Conservation (phyloP, 2,888 invertebrate genomes). For the Acanthosepion pharaonis region DNA sequence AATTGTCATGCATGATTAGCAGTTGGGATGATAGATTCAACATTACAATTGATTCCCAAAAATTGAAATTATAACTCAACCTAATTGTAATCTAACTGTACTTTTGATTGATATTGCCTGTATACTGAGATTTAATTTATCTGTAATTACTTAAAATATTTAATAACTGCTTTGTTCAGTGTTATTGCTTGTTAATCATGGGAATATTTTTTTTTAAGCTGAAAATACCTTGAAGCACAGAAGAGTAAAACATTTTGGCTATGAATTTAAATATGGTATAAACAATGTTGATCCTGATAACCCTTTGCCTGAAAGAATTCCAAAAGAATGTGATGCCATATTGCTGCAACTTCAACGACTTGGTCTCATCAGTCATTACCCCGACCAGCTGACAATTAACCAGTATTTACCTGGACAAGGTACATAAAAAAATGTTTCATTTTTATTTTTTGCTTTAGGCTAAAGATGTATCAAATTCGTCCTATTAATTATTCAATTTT, state of each 20-base stretch:
- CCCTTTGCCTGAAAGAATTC: constrained; percentile 82
- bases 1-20: no score
- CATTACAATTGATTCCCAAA: no score
- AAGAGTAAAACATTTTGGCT: constrained; percentile 91
- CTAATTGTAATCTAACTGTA: no score
- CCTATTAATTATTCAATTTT: no score
- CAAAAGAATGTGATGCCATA: constrained; percentile 81
- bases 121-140: background rate
- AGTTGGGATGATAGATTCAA: no score
- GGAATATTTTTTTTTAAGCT: constrained; percentile 50
- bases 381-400: constrained; percentile 76
- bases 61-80: no score
- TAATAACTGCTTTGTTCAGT: background rate
- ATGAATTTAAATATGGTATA: constrained; percentile 89
- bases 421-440: constrained; percentile 50
- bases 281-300: constrained; percentile 86
- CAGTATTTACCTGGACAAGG: constrained; percentile 76
- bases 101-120: no score
- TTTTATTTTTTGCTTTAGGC: no score
- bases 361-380: constrained; percentile 67
- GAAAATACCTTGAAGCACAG: constrained; percentile 81
- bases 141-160: background rate
- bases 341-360: constrained; percentile 78
- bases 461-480: no score
- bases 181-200: background rate